phyloP scores from a whole-genome alignment of 2,113 vertebrate species.

The Pleuronectes platessa region DNA sequence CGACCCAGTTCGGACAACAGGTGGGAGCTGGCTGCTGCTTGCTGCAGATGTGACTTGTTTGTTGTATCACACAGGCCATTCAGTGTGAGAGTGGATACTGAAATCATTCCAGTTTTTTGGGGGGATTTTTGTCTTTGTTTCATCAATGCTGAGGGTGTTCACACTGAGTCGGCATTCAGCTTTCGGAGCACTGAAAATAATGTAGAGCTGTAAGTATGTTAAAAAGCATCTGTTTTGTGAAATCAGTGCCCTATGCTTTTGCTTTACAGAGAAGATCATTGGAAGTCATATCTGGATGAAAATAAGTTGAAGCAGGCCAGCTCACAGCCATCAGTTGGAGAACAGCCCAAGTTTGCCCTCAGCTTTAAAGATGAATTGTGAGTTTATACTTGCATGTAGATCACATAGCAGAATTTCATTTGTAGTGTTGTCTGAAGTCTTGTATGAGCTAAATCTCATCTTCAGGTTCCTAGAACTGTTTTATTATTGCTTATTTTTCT shows the following conservation, averaged over 20 bases:
- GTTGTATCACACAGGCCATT: neutral
- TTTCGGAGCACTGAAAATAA: neutral
- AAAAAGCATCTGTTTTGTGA: too few relatives aligned
- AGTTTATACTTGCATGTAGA: slow-evolving; percentile 68
- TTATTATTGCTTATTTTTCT: neutral
- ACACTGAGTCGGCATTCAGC: neutral
- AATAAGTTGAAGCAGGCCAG: slow-evolving; percentile 63
- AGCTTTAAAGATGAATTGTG: slow-evolving; percentile 88
- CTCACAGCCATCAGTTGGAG: slow-evolving; percentile 66
- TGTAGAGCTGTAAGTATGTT: neutral
- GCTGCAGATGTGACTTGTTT: slow-evolving; percentile 46
- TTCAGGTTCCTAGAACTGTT: neutral
- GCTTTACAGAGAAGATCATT: slow-evolving; percentile 79
- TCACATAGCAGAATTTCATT: neutral
- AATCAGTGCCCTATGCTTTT: neutral
- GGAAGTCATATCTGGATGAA: slow-evolving; percentile 87
- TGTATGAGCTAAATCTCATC: neutral
- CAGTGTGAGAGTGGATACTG: neutral
- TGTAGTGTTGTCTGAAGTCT: neutral
- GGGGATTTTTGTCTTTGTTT: neutral
- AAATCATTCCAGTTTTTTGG: neutral
- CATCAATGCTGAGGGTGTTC: neutral
- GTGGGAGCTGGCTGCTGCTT: slow-evolving; percentile 76
- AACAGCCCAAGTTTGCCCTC: slow-evolving; percentile 81
- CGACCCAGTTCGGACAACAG: slow-evolving; percentile 82